Evolutionary conservation across 2,797 vertebrate genomes (phyloP), one percentile per base, ranked within the genome.

Genomic region (Harpagifer antarcticus): DNA sequence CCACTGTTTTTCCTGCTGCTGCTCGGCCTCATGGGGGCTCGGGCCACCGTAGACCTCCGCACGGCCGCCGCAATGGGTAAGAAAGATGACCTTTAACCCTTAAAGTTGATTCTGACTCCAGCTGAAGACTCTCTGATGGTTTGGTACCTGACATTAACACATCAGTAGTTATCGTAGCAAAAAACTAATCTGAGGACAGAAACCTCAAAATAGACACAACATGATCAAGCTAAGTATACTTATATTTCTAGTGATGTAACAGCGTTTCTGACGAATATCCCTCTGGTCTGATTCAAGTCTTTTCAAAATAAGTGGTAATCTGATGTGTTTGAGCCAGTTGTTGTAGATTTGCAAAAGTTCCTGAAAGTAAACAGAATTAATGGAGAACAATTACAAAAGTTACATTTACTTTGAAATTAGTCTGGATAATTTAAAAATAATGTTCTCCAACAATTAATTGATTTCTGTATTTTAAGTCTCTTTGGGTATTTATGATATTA

Each of bases 11-110:
- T 94, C 87, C 80, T 95, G 87, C 91, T 95, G 85, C 92, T 95
- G 80, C 92, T 95, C 60, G 81, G 91, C 91, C 90, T 95, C 73
- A 64, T 91, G n/a, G 94, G 93, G 81, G 91, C 93, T 65, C 92
- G 91, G 23, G 93, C 94, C 82, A 86, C 86, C 20, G 11, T 91
- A 33, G 94, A 95, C 65, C 62, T 89, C 73, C 94, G 89, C 80
- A 92, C 89, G 1, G 94, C 95, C 1, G 94, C 94, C 16, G 92
- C 94, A 79, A 94, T 95, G 92, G 94, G 95, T 95, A 90, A 95
- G 94, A 85, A 70, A 42, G 49, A 69, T 70, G 83, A 89, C 86
- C 80, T 81, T 84, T 83, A 75, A 87, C 79, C 76, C 59, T 60
- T 60, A n/a, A 57, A 82, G 49, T 43, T 62, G 31, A 58, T 58